A percentile compares a stretch with the other conserved stretches of the same genome.
Conservation (phyloP, 2,888 invertebrate species). For the Pristionchus japonicus region DNA sequence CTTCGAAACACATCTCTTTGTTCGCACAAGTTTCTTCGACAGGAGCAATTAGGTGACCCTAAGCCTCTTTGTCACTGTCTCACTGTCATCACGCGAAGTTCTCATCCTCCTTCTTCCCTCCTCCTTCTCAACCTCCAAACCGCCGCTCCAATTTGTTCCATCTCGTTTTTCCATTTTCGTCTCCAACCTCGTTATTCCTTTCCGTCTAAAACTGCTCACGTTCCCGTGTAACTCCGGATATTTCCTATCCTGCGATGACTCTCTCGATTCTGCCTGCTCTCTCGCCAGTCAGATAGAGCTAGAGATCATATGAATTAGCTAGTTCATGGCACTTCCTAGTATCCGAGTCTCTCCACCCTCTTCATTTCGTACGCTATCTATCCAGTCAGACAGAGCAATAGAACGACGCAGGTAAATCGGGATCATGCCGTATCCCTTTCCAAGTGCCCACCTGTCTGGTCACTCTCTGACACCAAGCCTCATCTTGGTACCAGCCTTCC, state of each 20-base stretch:
- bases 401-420: no score
- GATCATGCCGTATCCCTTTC: neutral
- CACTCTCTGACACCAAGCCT: neutral
- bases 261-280: no score
- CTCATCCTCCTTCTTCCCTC: neutral
- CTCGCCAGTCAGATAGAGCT: no score
- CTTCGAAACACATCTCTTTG: neutral
- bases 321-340: no score
- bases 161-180: neutral
- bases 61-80: neutral
- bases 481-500: neutral
- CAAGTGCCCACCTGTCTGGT: constrained; percentile 16
- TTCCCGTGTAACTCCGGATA: neutral
- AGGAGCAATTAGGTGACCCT: neutral
- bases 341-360: no score
- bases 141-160: neutral
- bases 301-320: no score
- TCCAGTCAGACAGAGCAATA: no score
- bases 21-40: neutral
- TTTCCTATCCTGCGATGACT: no score
- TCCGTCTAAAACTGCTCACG: neutral
- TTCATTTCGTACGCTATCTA: no score
- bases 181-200: neutral
- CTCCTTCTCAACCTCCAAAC: neutral
- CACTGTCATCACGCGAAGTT: neutral